Conservation (phyloP, 1,140 invertebrate genomes). For the Eurytemora carolleeae region DNA sequence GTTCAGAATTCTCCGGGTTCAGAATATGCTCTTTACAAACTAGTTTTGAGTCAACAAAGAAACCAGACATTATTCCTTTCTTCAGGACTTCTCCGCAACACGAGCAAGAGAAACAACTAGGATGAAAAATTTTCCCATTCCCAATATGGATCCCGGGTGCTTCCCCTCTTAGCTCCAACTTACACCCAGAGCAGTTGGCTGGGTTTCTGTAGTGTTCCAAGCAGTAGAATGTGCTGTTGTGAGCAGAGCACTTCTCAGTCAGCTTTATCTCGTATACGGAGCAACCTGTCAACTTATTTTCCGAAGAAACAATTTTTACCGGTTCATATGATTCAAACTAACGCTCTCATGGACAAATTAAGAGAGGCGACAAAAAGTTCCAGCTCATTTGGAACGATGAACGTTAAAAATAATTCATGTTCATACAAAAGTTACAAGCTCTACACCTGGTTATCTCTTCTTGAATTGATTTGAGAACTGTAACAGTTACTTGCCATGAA, state of each 20-base stretch:
- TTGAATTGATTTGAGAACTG: too few relatives aligned
- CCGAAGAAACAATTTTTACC: not conserved
- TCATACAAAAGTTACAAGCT: too few relatives aligned
- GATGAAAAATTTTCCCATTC: not conserved
- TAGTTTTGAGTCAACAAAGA: too few relatives aligned
- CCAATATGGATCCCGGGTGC: not conserved
- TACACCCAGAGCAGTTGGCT: constrained; percentile 1
- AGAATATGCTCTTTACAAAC: too few relatives aligned
- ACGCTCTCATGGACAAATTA: not conserved
- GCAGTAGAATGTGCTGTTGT: not conserved
- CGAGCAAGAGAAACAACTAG: not conserved
- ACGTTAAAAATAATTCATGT: too few relatives aligned
- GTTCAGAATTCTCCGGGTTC: too few relatives aligned
- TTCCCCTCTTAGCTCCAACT: not conserved
- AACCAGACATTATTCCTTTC: not conserved
- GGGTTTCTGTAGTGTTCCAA: not conserved
- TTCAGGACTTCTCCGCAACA: not conserved
- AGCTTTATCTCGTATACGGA: not conserved
- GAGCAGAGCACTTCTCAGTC: not conserved
- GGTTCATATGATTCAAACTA: not conserved
- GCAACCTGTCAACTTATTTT: not conserved
- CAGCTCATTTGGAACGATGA: too few relatives aligned
- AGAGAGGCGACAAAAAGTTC: not conserved
- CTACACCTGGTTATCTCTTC: too few relatives aligned
- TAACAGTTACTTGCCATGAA: too few relatives aligned